These are phyloP conservation scores for Drosophila yakuba DNA, from an alignment of 1,140 invertebrate species.

Conservation along the genomic window DNA sequence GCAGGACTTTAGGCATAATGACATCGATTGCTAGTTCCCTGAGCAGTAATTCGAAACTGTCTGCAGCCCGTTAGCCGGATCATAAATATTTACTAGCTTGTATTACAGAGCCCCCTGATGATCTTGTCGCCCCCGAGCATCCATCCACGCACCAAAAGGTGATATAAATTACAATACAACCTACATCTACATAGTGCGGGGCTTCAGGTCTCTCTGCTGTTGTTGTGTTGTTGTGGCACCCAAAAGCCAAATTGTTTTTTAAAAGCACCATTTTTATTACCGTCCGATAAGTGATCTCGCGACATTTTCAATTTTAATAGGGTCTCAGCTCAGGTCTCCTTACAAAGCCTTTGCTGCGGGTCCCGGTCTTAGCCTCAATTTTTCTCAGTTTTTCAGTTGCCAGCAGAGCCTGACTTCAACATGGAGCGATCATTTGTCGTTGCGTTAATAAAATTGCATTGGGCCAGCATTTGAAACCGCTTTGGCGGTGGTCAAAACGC, in stretches of 20 bases:
- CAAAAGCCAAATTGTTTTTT: slow-evolving; percentile 83
- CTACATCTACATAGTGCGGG: slow-evolving; percentile 48
- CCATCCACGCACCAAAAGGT: slow-evolving; percentile 51
- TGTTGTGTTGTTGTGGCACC: slow-evolving; percentile 23
- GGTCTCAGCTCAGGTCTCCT: slow-evolving; percentile 58
- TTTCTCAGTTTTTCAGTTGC: slow-evolving; percentile 1
- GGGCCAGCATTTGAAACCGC: slow-evolving; percentile 80
- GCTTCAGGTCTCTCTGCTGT: neutral
- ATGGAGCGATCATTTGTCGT: slow-evolving; percentile 77
- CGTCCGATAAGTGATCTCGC: slow-evolving; percentile 83
- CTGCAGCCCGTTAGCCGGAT: slow-evolving; percentile 49
- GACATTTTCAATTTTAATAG: slow-evolving; percentile 84
- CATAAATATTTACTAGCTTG: slow-evolving; percentile 54
- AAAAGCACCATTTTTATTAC: slow-evolving; percentile 83
- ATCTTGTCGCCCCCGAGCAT: neutral
- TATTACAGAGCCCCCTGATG: slow-evolving; percentile 36
- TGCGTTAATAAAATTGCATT: slow-evolving; percentile 84
- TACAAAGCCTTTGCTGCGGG: slow-evolving; percentile 26
- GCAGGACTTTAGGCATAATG: slow-evolving; percentile 1
- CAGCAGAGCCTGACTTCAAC: slow-evolving; percentile 7
- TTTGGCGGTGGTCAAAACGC: slow-evolving; percentile 68
- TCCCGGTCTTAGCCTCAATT: slow-evolving; percentile 4
- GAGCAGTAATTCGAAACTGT: slow-evolving; percentile 37
- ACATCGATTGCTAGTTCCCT: neutral
- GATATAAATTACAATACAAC: slow-evolving; percentile 70